Base-by-base conservation (phyloP, 2,113 vertebrate species). In the Tupaia chinensis region DNA sequence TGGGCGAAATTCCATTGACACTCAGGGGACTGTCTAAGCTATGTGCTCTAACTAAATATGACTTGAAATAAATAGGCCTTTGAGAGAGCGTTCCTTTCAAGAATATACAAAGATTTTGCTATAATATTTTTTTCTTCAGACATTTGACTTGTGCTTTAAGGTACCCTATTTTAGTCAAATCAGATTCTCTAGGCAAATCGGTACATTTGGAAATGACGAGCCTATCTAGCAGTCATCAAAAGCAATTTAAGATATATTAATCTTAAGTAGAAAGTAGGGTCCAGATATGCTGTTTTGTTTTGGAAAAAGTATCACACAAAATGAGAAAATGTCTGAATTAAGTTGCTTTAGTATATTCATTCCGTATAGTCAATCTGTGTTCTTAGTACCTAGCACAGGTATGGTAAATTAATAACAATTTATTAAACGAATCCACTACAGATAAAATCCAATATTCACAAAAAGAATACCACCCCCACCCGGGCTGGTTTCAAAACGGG, bases 1-100 rank as follows among this genome's bases (percentile, higher is more conserved):
- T 78, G 17, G 72, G 76, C 77, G 66, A 91, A 93, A 97, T 92
- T 89, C 58, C 54, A 81, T 58, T 81, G 88, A 84, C 77, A 93
- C 23, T 65, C 76, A 94, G 66, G 27, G 53, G 89, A 95, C 89
- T n/a, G 66, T 25, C 53, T 84, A 78, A 76, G 53, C 22, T 93
- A 65, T 8, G 14, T 17, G 9, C 70, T 76, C 94, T 93, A 93
- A 94, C 72, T 93, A 93, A 95, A 92, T 66, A 53, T 78, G 76
- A 94, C 81, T 81, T 70, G 88, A 94, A 95, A 87, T 80, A 96
- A 86, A 7, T 66, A 83, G 66, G 86, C 70, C n/a, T 87, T 69
- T 68, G 65, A 93, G 78, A 88, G n/a, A 6, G 11, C 15, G 74
- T 95, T 94, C 65, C 91, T 74, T 81, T 94, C 2, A 74, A 69